Conservation (phyloP, 1,140 invertebrate genomes). For the Euwallacea similis region DNA sequence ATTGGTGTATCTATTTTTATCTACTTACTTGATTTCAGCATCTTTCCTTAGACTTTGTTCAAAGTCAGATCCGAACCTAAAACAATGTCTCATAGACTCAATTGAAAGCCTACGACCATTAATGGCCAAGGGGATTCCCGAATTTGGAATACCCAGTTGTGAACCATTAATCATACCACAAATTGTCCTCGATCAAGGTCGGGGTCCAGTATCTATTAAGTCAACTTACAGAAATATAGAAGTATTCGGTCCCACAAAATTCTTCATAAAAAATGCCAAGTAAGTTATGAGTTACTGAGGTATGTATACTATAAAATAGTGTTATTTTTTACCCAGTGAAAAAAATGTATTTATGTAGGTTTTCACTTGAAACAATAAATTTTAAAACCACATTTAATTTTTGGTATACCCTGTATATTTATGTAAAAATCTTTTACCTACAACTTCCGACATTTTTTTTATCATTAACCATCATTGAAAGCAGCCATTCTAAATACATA, state of each 20-base stretch:
- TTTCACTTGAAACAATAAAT: too few relatives aligned
- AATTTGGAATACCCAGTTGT: constrained; percentile 63
- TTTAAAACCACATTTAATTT: too few relatives aligned
- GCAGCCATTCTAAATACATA: too few relatives aligned
- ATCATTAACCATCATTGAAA: too few relatives aligned
- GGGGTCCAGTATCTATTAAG: constrained; percentile 62
- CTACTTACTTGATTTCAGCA: constrained; percentile 44
- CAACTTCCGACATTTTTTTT: too few relatives aligned
- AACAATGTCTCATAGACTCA: constrained; percentile 56
- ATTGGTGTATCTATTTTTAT: too few relatives aligned
- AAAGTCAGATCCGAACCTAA: constrained; percentile 55
- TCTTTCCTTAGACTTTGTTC: constrained; percentile 55
- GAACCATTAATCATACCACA: constrained; percentile 65
- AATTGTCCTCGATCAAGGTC: constrained; percentile 61
- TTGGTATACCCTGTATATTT: too few relatives aligned
- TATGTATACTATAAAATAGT: too few relatives aligned
- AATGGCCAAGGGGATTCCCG: constrained; percentile 60
- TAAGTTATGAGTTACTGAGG: constrained; percentile 50
- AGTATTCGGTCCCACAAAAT: constrained; percentile 61
- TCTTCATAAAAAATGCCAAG: constrained; percentile 61
- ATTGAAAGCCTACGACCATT: constrained; percentile 56
- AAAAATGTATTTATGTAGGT: too few relatives aligned
- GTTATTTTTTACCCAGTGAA: too few relatives aligned
- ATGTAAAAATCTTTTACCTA: too few relatives aligned
- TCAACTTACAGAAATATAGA: constrained; percentile 64